Evolutionary conservation across 2,797 vertebrate genomes (phyloP), one percentile per base, ranked within the genome.

Genomic region (Acanthurus leucopareius): DNA sequence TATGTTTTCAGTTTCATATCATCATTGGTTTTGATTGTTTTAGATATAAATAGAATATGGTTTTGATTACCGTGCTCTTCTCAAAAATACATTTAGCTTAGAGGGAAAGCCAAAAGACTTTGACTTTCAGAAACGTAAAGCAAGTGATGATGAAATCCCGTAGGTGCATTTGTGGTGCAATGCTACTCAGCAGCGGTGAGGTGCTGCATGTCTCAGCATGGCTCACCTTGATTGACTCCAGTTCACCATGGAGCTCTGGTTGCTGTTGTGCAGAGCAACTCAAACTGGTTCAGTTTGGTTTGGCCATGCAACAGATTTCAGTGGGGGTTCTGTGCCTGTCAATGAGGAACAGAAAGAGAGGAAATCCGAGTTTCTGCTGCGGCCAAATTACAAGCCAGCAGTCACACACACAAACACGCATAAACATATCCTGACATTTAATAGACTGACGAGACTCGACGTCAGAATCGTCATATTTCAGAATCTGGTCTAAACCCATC

Each of bases 381-480:
- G 68, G 78, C 76, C 67, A 45, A 10, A 61, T 76, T 79, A 65
- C 40, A 66, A 69, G 42, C 38, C 45, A 76, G 57, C 66, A 56
- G 51, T 63, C 56, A 78, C 52, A 80, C 45, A 52, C n/a, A 62
- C 45, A 78, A 25, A 77, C 59, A 75, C 3, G 10, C 9, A 38
- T 16, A 69, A 56, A 77, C 60, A 79, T 38, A 66, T 40, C n/a
- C 54, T 83, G 56, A 75, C 51, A 35, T 56, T 15, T 44, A 32
- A 64, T 8, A 20, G 13, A 38, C 22, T 38, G 15, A 65, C 38
- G n/a, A 25, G n/a, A 48, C 15, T 79, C 28, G n/a, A 6, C 7
- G n/a, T 44, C 35, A 47, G 62, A 10, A 45, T 15, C 47, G 61
- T 20, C 20, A 45, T 38, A 17, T 5, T 7, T 64, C 15, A 5